Evolutionary conservation across 2,888 invertebrate genomes (phyloP), one percentile per base, ranked within the genome.

Genomic region (Sesia bembeciformis): DNA sequence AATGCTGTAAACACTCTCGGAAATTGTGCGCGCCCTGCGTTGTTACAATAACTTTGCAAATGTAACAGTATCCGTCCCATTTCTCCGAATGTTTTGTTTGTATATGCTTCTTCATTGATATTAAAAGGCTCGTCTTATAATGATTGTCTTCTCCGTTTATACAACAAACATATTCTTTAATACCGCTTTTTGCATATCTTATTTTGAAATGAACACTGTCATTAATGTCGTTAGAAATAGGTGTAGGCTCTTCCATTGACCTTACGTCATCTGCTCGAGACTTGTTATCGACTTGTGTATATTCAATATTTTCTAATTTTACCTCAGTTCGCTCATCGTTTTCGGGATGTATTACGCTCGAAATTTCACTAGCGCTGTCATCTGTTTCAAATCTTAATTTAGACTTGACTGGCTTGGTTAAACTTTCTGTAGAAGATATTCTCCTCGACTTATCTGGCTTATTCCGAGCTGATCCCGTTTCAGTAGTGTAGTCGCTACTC

Each of bases 61-160:
- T 61, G 53, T 65, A 74, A 64, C 92, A 92, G 62, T 82, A 90
- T 1, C 92, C 92, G 58, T 90, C 88, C 92, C 92, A 92, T 39
- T 67, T 70, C 40, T 90, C 84, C 3, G 63, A 60, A 58, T 89
- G 89, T 60, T 83, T 85, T 0, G 65, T 56, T 64, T 87, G 84
- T 2, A 86, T 76, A 57, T 88, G 88, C 64, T 83, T 86, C 60
- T 87, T 89, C 62, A 89, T 75, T 3, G 87, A 87, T 64, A 89
- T 89, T 41, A 86, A 61, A 38, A 88, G 73, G 4, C 75, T 63
- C 0, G 84, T 85, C 62, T 74, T 77, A 39, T 90, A 89, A 63
- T 88, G 87, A 53, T 70, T 66, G 41, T 76, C 70, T 39, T 59
- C 61, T 7, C 78, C 77, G 58, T 86, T 86, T 52, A 89, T 80